Percentiles rank a stretch among this genome's conserved stretches.
These are phyloP conservation scores for Notiomystis cincta DNA, from an alignment of 2,113 vertebrate genomes.

Conservation along the genomic window DNA sequence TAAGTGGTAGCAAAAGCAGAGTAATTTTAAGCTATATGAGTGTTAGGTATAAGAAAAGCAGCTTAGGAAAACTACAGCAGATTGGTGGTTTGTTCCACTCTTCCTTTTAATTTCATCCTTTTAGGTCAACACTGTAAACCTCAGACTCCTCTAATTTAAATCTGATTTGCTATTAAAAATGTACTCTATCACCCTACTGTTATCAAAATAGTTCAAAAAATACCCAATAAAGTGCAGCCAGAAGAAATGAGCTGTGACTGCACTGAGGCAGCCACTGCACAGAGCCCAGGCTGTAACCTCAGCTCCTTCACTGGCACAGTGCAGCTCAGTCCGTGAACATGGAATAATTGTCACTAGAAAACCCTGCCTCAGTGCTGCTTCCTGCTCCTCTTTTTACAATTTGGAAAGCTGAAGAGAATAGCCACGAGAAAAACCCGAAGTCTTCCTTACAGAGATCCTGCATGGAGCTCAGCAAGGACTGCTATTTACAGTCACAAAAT, in stretches of 20 bases:
- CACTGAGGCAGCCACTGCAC: not conserved
- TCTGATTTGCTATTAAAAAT: not conserved
- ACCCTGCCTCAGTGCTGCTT: not conserved
- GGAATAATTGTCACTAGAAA: not conserved
- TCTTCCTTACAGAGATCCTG: not conserved
- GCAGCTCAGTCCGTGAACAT: not conserved
- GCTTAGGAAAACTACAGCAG: not conserved
- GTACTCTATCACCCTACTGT: not conserved
- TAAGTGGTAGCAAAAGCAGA: not conserved
- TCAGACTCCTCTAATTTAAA: not conserved
- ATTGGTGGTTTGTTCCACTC: not conserved
- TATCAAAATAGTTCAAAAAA: not conserved
- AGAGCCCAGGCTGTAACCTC: not conserved
- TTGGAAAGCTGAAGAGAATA: not conserved
- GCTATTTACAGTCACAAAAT: not conserved
- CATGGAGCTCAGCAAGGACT: not conserved
- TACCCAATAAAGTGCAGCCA: fast-evolving
- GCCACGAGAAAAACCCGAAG: not conserved
- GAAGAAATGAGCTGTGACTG: not conserved
- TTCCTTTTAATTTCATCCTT: not conserved
- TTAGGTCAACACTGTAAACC: not conserved
- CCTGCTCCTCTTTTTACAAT: not conserved
- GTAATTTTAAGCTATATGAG: not conserved
- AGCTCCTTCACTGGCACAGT: not conserved
- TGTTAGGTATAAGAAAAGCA: not conserved